Evolutionary conservation across 2,113 vertebrate species (phyloP), one percentile per base, ranked within the genome.

Genomic region (Cebidichthys violaceus): DNA sequence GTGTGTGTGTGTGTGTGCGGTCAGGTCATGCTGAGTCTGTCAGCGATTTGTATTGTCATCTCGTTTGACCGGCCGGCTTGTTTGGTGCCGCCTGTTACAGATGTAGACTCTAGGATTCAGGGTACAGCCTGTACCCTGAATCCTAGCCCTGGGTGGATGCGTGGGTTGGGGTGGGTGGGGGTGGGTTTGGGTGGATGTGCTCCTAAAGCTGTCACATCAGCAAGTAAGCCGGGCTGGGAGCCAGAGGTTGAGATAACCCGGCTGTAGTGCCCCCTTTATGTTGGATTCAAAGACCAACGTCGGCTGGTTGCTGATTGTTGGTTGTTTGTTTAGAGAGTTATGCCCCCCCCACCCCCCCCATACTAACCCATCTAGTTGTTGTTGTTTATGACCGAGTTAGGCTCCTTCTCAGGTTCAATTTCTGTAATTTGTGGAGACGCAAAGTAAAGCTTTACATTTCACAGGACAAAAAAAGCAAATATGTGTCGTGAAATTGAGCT

Each of bases 141-240:
- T 73, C 7, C 75, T 67, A 61, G 57, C 59, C 31, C 22, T 9
- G 22, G n/a, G 41, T 35, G 41, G 59, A 35, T 72, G 33, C 17
- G n/a, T 45, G 73, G 45, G 74, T 71, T n/a, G n/a, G n/a, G n/a
- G n/a, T n/a, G n/a, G n/a, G n/a, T n/a, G n/a, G n/a, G 84, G 72
- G n/a, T 33, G 33, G 33, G 33, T 33, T 41, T 69, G 41, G 75
- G 73, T 87, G 73, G 79, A 74, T 65, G 17, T 29, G 9, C 79
- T 85, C 76, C 59, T 35, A 74, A 77, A 66, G 35, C 74, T 89
- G 84, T 87, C 81, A 82, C 68, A 72, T 86, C 84, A 82, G 75
- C 77, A 81, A 64, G 66, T 6, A 55, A 24, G 60, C 29, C 4
- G 66, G 81, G 72, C 24, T 4, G 20, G 18, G 6, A 66, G 70